These are phyloP conservation scores for Passer domesticus DNA, from an alignment of 2,113 vertebrate genomes.

Conservation along the genomic window DNA sequence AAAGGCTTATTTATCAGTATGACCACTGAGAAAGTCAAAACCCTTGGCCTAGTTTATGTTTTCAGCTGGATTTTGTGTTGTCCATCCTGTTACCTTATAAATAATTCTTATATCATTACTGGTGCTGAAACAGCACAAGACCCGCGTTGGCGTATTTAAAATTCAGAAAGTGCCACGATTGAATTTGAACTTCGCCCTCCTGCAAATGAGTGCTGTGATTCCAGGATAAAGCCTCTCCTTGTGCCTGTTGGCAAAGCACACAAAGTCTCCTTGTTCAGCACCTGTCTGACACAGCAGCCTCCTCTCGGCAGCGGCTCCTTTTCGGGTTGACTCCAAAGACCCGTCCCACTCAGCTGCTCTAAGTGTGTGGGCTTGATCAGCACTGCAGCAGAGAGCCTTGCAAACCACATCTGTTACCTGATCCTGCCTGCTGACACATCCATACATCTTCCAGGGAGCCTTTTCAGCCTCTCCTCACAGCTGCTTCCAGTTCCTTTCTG, in stretches of 20 bases:
- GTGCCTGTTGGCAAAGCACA: neutral
- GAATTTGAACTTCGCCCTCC: neutral
- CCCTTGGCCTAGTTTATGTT: neutral
- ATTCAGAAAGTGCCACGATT: neutral
- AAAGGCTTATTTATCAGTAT: neutral
- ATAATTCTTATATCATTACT: neutral
- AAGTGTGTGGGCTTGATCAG: neutral
- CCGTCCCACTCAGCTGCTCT: neutral
- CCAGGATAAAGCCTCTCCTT: neutral
- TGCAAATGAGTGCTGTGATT: neutral
- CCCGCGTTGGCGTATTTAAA: neutral
- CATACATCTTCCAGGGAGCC: neutral
- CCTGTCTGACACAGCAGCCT: neutral
- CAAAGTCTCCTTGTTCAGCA: neutral
- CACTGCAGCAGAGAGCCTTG: neutral
- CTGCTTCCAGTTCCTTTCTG: neutral
- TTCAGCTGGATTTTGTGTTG: neutral
- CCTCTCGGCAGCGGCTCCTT: accelerated
- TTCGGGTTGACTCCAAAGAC: accelerated
- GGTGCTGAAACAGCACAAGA: neutral
- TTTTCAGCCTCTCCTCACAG: neutral
- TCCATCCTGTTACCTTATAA: neutral
- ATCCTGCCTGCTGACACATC: neutral
- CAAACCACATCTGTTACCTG: neutral
- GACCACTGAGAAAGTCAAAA: neutral